Percentiles rank a stretch among this genome's conserved stretches.
Conservation (phyloP, 2,888 invertebrate species). For the Abrostola tripartita region DNA sequence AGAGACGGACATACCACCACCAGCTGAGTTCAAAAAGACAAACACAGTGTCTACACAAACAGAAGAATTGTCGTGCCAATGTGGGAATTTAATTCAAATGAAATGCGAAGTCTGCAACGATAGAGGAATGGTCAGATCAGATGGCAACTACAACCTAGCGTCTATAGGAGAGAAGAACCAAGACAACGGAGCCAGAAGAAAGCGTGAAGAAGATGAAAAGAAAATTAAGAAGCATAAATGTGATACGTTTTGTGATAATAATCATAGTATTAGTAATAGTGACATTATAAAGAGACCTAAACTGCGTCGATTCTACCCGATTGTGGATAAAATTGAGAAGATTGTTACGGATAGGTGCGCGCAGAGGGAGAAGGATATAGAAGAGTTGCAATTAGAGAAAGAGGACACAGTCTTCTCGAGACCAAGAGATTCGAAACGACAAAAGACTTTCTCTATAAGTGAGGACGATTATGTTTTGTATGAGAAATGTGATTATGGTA, state of each 20-base stretch:
- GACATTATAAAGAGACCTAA: constrained; percentile 81
- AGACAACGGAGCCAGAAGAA: constrained; percentile 69
- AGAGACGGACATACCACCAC: constrained; percentile 68
- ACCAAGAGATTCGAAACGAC: constrained; percentile 74
- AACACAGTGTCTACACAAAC: constrained; percentile 81
- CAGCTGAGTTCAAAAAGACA: constrained; percentile 75
- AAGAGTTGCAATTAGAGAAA: constrained; percentile 74
- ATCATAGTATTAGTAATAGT: constrained; percentile 65
- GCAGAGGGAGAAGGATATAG: constrained; percentile 72
- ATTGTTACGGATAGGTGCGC: constrained; percentile 75
- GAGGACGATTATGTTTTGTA: constrained; percentile 79
- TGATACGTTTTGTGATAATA: constrained; percentile 75
- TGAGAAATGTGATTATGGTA: constrained; percentile 84
- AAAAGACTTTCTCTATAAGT: constrained; percentile 78
- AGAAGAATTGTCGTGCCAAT: constrained; percentile 76
- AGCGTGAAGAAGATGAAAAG: constrained; percentile 72
- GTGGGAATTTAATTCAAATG: constrained; percentile 70
- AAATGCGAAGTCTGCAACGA: constrained; percentile 69
- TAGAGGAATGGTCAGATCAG: constrained; percentile 78
- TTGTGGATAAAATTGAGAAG: constrained; percentile 76
- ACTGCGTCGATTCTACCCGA: constrained; percentile 75
- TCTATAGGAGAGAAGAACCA: constrained; percentile 29
- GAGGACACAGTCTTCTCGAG: constrained; percentile 80
- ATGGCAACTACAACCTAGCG: constrained; percentile 76
- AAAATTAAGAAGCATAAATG: constrained; percentile 84